Percentiles rank a stretch among this genome's conserved stretches.
Evolutionary conservation across 2,888 invertebrate species (phyloP).

Genomic region (Deilephila elpenor): DNA sequence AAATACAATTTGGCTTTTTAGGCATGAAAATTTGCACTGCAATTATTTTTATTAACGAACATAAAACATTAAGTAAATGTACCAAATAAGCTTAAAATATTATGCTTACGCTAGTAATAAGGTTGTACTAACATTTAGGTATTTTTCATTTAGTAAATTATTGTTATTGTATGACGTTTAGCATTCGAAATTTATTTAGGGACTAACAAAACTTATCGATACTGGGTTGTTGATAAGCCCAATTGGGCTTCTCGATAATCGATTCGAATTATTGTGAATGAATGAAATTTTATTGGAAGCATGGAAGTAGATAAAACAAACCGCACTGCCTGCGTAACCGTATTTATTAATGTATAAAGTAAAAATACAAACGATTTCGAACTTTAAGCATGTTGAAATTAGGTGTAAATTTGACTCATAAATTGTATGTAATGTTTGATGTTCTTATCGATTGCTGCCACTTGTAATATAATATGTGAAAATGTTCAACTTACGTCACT

Average conservation of each 20-base stretch:
- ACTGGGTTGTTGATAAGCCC: conserved; percentile 11
- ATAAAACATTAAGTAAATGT: conserved; percentile 41
- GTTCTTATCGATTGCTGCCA: neutral
- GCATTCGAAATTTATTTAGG: conserved; percentile 17
- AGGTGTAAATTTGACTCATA: neutral
- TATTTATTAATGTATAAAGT: conserved; percentile 25
- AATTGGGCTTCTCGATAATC: neutral
- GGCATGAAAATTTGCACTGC: conserved; percentile 53
- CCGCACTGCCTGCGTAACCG: conserved; percentile 23
- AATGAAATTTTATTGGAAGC: neutral
- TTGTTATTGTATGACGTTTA: conserved; percentile 32
- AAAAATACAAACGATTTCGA: conserved; percentile 11
- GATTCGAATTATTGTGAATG: conserved; percentile 22
- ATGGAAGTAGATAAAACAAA: conserved; percentile 9
- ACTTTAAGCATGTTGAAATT: conserved; percentile 16
- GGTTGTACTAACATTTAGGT: conserved; percentile 52
- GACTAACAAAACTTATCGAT: conserved; percentile 16
- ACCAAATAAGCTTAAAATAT: conserved; percentile 60
- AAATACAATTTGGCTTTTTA: conserved; percentile 67
- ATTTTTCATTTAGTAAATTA: conserved; percentile 39
- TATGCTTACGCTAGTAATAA: conserved; percentile 54
- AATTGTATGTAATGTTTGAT: conserved; percentile 9
- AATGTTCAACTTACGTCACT: neutral
- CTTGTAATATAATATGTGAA: conserved; percentile 4
- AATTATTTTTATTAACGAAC: conserved; percentile 40